Base-by-base conservation (phyloP, 2,888 invertebrate species). In the Ecliptopera silaceata region DNA sequence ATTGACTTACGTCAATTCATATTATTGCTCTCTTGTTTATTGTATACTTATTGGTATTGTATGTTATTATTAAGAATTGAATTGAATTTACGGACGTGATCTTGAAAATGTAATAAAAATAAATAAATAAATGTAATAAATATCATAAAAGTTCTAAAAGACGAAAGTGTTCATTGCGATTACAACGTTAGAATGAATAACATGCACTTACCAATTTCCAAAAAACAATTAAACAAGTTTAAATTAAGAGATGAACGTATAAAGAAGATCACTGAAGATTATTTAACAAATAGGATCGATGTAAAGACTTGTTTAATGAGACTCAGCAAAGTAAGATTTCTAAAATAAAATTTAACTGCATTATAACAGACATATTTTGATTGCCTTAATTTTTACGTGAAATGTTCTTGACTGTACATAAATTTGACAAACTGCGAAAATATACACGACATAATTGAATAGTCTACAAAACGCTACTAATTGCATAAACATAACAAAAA, bases 71-170 rank as follows among this genome's bases (percentile, higher is more conserved):
- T 20, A 39, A 38, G 38, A 38, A 38, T 38, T 38, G 38, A 38
- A 38, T 38, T 38, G 38, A 38, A 38, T 38, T 39, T 41, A 20
- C 41, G 41, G 41, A 41, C n/a, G 41, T 41, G 41, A 41, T 41
- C 41, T 41, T 41, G 41, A 41, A 41, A 41, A 41, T 41, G 41
- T 10, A 11, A 10, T 11, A 15, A 41, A n/a, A n/a, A n/a, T n/a
- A n/a, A n/a, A n/a, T n/a, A n/a, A n/a, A n/a, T n/a, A n/a, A n/a
- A n/a, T n/a, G n/a, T n/a, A n/a, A n/a, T n/a, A n/a, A n/a, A n/a
- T 20, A 20, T 20, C 20, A 20, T 20, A 20, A 20, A 20, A 20
- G 20, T 20, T 20, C 20, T 36, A 29, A 29, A 29, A 29, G 29
- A 29, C 29, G 29, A 29, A 29, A 29, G 29, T 29, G 29, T 29